Conservation (phyloP, 1,140 invertebrate species). For the Trichogramma pretiosum region DNA sequence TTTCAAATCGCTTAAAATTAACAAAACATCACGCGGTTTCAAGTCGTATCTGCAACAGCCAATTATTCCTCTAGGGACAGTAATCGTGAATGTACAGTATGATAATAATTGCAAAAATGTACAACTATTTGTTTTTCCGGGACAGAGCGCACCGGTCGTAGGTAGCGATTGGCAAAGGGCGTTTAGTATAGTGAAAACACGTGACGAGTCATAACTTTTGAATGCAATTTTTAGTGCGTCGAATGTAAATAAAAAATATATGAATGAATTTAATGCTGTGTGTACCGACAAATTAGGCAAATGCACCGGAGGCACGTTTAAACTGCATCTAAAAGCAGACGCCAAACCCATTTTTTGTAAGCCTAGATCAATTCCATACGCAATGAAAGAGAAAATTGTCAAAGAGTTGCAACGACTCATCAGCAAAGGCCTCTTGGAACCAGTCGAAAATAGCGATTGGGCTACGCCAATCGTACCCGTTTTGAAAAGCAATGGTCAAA, state of each 20-base stretch:
- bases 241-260: not conserved
- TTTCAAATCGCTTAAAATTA: not conserved
- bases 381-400: not conserved
- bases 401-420: not conserved
- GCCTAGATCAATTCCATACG: slow-evolving; percentile 2
- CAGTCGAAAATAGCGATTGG: slow-evolving; percentile 34
- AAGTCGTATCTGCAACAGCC: slow-evolving; percentile 4
- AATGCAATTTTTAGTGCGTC: not conserved
- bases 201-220: not conserved
- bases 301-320: not conserved
- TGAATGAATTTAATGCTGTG: slow-evolving; percentile 1
- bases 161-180: slow-evolving; percentile 16
- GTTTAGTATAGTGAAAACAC: not conserved
- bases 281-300: not conserved
- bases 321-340: slow-evolving; percentile 5
- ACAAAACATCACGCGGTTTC: slow-evolving; percentile 8
- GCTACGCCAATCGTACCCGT: slow-evolving; percentile 45
- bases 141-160: slow-evolving; percentile 24
- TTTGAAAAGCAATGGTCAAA: slow-evolving; percentile 37
- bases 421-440: slow-evolving; percentile 4
- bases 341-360: slow-evolving; percentile 4
- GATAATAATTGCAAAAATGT: not conserved
- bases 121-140: slow-evolving; percentile 21
- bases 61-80: slow-evolving; percentile 4
- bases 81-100: slow-evolving; percentile 9